A percentile compares a stretch with the other conserved stretches of the same genome.
phyloP scores from a whole-genome alignment of 1,140 invertebrate species.

The Ganaspis sp. region DNA sequence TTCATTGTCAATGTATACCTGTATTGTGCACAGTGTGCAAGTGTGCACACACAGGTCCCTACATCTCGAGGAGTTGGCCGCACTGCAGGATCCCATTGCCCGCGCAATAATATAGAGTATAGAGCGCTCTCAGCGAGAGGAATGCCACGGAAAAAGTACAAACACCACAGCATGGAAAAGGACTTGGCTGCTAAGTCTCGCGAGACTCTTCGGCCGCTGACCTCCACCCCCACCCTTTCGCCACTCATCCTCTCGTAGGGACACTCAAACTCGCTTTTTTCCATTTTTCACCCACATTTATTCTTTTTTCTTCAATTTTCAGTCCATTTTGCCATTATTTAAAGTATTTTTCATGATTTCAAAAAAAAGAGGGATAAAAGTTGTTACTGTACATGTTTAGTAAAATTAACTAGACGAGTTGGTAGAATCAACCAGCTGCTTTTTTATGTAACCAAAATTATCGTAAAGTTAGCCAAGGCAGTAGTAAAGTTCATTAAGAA shows the following conservation, averaged over 20 bases:
- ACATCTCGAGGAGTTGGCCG: neutral
- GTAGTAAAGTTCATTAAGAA: too few species aligned
- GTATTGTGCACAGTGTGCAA: neutral
- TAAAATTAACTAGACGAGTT: too few species aligned
- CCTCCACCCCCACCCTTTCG: constrained; percentile 7
- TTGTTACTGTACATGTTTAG: too few species aligned
- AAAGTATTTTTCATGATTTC: too few species aligned
- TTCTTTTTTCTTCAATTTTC: neutral
- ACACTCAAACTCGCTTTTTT: neutral
- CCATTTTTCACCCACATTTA: neutral
- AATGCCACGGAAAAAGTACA: constrained; percentile 10
- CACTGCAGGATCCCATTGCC: too few species aligned
- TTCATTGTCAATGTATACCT: neutral
- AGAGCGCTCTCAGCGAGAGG: neutral
- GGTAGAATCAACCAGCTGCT: too few species aligned
- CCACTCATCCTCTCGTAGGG: neutral
- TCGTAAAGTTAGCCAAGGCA: too few species aligned
- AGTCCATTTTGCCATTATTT: neutral
- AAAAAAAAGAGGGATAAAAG: too few species aligned
- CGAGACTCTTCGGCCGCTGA: constrained; percentile 23
- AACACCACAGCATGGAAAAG: constrained; percentile 20
- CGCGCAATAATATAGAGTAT: neutral
- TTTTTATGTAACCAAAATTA: too few species aligned
- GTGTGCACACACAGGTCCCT: neutral
- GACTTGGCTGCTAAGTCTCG: constrained; percentile 18